Percentiles rank a stretch among this genome's conserved stretches.
phyloP scores from a whole-genome alignment of 2,888 invertebrate species.

The Cybosia mesomella region DNA sequence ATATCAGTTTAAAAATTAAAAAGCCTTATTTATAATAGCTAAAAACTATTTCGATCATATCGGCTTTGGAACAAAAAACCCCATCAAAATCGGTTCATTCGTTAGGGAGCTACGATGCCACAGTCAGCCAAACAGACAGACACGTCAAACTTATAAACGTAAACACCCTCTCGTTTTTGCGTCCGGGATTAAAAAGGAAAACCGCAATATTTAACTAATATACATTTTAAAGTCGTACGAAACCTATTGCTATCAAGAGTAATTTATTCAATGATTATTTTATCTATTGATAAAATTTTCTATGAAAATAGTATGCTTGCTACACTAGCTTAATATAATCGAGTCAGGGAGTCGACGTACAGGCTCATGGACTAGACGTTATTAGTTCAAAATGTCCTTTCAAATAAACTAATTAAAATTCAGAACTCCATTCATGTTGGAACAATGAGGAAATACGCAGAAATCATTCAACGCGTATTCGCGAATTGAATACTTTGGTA shows the following conservation, averaged over 20 bases:
- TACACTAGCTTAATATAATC: constrained; percentile 5
- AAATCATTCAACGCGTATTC: constrained; percentile 78
- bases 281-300: constrained; percentile 7
- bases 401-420: constrained; percentile 68
- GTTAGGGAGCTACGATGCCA: too few species aligned
- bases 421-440: constrained; percentile 77
- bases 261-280: constrained; percentile 13
- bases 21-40: too few species aligned
- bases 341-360: constrained; percentile 8
- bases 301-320: constrained; percentile 15
- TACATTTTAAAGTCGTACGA: constrained; percentile 30
- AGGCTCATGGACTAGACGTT: constrained; percentile 16
- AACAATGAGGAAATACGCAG: constrained; percentile 85
- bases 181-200: too few species aligned
- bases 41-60: too few species aligned
- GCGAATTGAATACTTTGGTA: constrained; percentile 77
- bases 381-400: constrained; percentile 39
- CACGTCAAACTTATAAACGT: too few species aligned
- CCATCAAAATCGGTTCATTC: too few species aligned
- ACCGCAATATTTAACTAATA: constrained; percentile 22
- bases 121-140: too few species aligned
- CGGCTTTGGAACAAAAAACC: too few species aligned
- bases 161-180: too few species aligned
- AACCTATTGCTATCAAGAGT: constrained; percentile 21
- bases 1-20: too few species aligned